Conservation (phyloP, 2,113 vertebrate species). For the Grus americana region DNA sequence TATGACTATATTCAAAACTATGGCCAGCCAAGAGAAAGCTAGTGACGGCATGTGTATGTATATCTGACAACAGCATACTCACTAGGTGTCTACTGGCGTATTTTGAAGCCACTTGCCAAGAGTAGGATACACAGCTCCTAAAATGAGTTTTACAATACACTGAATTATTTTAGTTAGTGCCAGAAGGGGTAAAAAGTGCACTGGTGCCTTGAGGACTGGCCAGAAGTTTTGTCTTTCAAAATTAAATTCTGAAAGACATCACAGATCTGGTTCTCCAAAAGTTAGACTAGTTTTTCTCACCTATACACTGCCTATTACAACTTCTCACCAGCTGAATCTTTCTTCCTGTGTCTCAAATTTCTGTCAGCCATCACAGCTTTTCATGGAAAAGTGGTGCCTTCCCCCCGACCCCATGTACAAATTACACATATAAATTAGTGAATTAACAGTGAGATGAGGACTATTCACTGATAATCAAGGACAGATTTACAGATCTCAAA, state of each 20-base stretch:
- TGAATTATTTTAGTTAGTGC: not conserved
- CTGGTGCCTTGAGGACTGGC: not conserved
- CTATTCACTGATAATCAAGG: not conserved
- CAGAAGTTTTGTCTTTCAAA: not conserved
- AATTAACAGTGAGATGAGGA: not conserved
- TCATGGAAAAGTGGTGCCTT: not conserved
- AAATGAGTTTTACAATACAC: not conserved
- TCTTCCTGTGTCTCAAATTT: not conserved
- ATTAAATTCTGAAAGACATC: not conserved
- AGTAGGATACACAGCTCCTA: not conserved
- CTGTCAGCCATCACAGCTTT: not conserved
- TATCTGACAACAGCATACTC: not conserved
- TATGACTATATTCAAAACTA: not conserved
- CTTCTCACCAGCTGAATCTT: not conserved
- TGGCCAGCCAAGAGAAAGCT: not conserved
- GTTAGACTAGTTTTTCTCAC: not conserved
- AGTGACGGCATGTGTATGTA: accelerated
- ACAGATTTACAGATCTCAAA: not conserved
- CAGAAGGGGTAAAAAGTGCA: not conserved
- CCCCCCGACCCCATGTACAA: accelerated
- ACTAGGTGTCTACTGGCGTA: not conserved
- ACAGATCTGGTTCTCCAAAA: not conserved
- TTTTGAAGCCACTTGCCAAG: not conserved
- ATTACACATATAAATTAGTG: not conserved
- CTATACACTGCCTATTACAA: not conserved